Evolutionary conservation across 2,113 vertebrate species (phyloP).

Genomic region (Papio anubis): DNA sequence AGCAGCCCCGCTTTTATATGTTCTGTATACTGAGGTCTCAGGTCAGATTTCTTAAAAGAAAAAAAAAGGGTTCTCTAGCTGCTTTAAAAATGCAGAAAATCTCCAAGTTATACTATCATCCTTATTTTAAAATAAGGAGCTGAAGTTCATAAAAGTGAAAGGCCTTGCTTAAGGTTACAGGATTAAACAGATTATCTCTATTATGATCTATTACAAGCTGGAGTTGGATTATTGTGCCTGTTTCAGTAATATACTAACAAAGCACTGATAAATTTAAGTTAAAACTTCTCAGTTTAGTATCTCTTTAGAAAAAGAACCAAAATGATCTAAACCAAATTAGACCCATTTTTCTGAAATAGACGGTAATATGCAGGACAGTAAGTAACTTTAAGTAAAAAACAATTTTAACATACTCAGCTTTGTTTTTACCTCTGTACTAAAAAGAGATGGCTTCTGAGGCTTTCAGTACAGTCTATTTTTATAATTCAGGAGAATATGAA

Average conservation of each 20-base stretch:
- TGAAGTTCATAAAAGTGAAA: conserved; percentile 26
- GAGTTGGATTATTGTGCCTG: neutral
- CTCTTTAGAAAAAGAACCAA: conserved; percentile 27
- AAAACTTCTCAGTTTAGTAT: conserved; percentile 18
- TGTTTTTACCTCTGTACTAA: conserved; percentile 19
- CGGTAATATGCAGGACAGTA: neutral
- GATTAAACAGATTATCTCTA: conserved; percentile 15
- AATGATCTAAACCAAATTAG: neutral
- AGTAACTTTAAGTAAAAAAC: conserved; percentile 40
- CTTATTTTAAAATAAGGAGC: neutral
- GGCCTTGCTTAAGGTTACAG: neutral
- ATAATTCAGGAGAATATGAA: neutral
- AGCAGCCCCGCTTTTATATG: neutral
- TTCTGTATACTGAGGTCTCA: neutral
- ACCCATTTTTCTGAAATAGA: neutral
- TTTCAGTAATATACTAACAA: conserved; percentile 43
- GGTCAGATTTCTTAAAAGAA: neutral
- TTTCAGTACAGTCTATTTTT: neutral
- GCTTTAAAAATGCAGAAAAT: conserved; percentile 18
- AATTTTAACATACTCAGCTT: conserved; percentile 33
- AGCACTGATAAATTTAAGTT: neutral
- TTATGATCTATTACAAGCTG: neutral
- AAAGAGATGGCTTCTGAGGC: neutral
- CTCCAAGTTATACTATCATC: neutral
- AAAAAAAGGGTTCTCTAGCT: neutral